phyloP scores from a whole-genome alignment of 1,140 invertebrate genomes.

The Sycophaga agraensis region DNA sequence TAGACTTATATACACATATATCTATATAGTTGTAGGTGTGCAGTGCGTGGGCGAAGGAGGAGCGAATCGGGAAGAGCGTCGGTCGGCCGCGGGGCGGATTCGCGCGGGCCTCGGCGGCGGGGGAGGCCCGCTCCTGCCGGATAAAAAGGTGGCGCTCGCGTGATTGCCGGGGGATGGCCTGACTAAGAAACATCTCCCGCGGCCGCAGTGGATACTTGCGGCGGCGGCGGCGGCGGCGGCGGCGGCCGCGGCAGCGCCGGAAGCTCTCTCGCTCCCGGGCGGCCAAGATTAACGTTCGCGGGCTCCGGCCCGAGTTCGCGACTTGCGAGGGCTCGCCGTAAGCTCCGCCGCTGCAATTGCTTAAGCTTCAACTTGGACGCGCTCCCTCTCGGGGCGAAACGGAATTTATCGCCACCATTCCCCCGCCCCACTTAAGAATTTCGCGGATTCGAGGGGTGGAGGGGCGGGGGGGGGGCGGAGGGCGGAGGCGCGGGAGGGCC shows the following conservation, averaged over 20 bases:
- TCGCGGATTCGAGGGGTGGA: not conserved
- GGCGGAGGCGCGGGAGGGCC: too few species aligned
- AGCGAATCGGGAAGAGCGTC: too few species aligned
- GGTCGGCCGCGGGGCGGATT: too few species aligned
- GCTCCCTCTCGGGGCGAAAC: not conserved
- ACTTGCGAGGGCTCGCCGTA: not conserved
- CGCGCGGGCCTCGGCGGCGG: too few species aligned
- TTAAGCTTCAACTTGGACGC: conserved; percentile 7
- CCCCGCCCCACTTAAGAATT: not conserved
- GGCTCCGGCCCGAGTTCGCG: not conserved
- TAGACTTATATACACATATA: too few species aligned
- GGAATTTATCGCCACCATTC: conserved; percentile 21
- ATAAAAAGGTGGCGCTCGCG: conserved; percentile 6
- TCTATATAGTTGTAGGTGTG: too few species aligned
- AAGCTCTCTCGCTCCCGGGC: not conserved
- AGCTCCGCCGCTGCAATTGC: conserved; percentile 6
- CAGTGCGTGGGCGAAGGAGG: too few species aligned
- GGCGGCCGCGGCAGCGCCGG: too few species aligned
- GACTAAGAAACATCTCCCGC: conserved; percentile 1
- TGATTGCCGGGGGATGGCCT: not conserved
- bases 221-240: too few species aligned
- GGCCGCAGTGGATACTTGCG: not conserved
- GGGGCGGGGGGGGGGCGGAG: too few species aligned
- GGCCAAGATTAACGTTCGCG: conserved; percentile 21
- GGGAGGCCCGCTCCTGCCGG: not conserved